Percentiles rank a stretch among this genome's conserved stretches.
These are phyloP conservation scores for Magallana gigas DNA, from an alignment of 1,140 invertebrate species.

Conservation along the genomic window DNA sequence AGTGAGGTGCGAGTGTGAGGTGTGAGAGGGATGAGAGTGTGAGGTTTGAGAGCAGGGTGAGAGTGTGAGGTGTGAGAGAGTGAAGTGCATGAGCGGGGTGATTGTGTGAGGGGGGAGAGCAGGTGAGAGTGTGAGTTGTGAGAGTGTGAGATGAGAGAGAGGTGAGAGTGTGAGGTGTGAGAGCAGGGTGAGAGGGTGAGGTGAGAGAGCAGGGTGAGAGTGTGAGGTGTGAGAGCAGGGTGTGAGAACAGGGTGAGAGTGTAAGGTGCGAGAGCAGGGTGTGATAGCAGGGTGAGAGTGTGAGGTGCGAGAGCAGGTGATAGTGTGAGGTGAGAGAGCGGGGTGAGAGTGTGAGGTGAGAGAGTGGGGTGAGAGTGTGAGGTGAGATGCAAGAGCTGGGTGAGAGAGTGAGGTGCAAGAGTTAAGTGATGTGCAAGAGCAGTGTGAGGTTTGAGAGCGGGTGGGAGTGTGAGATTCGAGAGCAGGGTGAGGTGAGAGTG, in stretches of 20 bases:
- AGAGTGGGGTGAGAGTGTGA: background rate
- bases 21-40: background rate
- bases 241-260: background rate
- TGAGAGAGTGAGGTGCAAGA: background rate
- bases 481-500: background rate
- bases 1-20: background rate
- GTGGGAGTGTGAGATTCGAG: background rate
- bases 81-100: background rate
- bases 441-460: background rate
- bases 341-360: background rate
- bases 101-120: background rate
- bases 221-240: background rate
- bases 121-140: background rate
- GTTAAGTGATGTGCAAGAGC: background rate
- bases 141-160: background rate
- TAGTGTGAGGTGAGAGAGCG: background rate
- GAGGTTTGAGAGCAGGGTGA: background rate
- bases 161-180: background rate
- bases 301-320: background rate
- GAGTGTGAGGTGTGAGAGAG: background rate
- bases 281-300: background rate
- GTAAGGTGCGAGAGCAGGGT: too few species aligned
- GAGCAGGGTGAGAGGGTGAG: background rate
- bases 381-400: background rate
- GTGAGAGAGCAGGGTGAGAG: background rate